These are phyloP conservation scores for Lacerta viridis DNA, from an alignment of 2,797 vertebrate species.

Conservation along the genomic window DNA sequence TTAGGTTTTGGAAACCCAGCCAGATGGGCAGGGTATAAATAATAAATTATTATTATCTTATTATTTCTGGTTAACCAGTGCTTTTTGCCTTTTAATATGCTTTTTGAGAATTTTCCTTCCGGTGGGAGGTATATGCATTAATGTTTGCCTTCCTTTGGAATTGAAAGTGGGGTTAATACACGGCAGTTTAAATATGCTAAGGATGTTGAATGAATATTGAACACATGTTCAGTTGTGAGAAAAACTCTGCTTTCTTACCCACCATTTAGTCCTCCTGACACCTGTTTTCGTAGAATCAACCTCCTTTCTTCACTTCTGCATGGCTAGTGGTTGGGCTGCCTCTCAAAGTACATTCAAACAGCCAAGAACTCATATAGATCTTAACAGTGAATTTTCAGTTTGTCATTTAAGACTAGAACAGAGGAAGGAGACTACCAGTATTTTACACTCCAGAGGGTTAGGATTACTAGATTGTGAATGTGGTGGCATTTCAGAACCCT, in stretches of 20 bases:
- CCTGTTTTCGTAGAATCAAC: background rate
- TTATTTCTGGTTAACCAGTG: background rate
- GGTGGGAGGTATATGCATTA: background rate
- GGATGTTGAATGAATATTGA: background rate
- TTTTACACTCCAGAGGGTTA: conserved; percentile 19
- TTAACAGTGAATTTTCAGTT: background rate
- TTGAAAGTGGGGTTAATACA: background rate
- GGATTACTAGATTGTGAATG: conserved; percentile 6
- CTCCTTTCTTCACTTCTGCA: fast-evolving
- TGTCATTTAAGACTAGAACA: background rate
- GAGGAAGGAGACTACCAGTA: conserved; percentile 6
- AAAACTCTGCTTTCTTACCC: background rate
- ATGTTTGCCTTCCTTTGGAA: background rate
- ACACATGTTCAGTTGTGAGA: background rate
- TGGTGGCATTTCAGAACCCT: conserved; percentile 46
- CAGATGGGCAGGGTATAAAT: too few species aligned
- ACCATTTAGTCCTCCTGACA: background rate
- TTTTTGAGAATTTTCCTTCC: background rate
- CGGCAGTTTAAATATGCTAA: background rate
- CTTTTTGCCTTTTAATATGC: conserved; percentile 22
- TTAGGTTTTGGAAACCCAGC: background rate
- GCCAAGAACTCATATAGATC: background rate
- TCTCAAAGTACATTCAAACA: background rate
- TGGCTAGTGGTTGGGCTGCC: background rate
- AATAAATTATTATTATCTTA: too few species aligned